Evolutionary conservation across 64 coral and sea anemone genomes (phyloP), one percentile per base, ranked within the genome.

Genomic region (Porites australiensis): DNA sequence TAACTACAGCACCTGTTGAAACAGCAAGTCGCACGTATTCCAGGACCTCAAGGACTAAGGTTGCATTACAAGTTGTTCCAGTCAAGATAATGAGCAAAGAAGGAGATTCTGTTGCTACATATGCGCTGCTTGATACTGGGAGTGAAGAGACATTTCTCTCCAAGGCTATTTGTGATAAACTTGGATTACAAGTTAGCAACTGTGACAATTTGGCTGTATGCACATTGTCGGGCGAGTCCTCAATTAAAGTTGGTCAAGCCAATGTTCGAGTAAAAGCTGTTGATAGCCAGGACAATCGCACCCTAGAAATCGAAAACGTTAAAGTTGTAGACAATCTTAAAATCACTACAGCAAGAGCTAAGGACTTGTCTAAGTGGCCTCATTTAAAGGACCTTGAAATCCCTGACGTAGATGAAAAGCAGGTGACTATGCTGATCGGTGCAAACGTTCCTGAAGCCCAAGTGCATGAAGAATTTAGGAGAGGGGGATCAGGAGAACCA

Each of bases 271-370:
- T 90, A 4, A 49, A 80, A 62, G 27, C 60, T 1, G n/a, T 82
- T 20, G 47, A 68, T 67, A 50, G 27, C 48, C 70, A 15, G 2
- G 88, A 90, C 13, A 19, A 49, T 22, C 60, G 37, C 2, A 16
- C 45, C 15, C 3, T 80, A 14, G 16, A n/a, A 13, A 81, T 81
- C 54, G 46, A 90, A n/a, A 75, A 90, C 21, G 81, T 78, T 12
- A 86, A 92, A 47, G 72, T 91, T 9, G 52, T 96, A 44, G 77
- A 92, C 37, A 70, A 87, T 58, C 82, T 79, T 55, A 72, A 83
- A 10, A 82, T 90, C 13, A 92, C 76, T 14, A 63, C 87, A 63
- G 71, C 90, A 50, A 80, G 57, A 7, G 45, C 79, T 8, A 61
- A 77, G 70, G 65, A 88, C 37, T 21, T 88, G 21, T 18, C 62